Evolutionary conservation across 2,888 invertebrate genomes (phyloP), one percentile per base, ranked within the genome.

Genomic region (Thumatha senex): DNA sequence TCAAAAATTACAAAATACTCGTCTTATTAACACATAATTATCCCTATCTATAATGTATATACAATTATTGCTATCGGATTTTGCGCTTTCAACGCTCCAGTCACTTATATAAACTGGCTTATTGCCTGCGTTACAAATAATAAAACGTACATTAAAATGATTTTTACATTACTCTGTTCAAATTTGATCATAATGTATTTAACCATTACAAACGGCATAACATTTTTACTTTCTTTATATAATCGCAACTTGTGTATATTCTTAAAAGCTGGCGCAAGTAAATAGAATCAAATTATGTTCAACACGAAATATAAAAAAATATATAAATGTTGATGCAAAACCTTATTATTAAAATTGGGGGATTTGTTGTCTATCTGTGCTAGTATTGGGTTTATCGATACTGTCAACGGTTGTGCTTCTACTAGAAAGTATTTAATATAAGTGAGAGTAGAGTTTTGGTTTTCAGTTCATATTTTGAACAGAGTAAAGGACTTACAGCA

Each of bases 11-110:
- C 84, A 87, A 86, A 86, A 86, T 77, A 72, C 84, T 43, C 43
- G 71, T 56, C 56, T 54, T 63, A 58, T 24, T 85, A 89, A 89
- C 87, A 76, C 87, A 86, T 78, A 84, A 87, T 90, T 89, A 89
- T n/a, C 78, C 81, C 90, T 91, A 90, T 86, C 90, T 90, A 90
- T 78, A 68, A 74, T 71, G 46, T 90, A 89, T 90, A 67, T 89
- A 91, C 90, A 91, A 75, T 87, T 90, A 91, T 90, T 91, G 89
- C 90, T 90, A 90, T 89, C 76, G 76, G 86, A 82, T 83, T 68
- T 81, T 79, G 90, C 90, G 90, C 88, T 90, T 86, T 80, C 53
- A 89, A 89, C 90, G 89, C 89, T 66, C 80, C 75, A 82, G 76
- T 82, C 76, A 70, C 68, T 63, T 77, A 70, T 60, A 67, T 66